These are phyloP conservation scores for Semaprochilodus insignis DNA, from an alignment of 2,797 vertebrate genomes.

Conservation along the genomic window DNA sequence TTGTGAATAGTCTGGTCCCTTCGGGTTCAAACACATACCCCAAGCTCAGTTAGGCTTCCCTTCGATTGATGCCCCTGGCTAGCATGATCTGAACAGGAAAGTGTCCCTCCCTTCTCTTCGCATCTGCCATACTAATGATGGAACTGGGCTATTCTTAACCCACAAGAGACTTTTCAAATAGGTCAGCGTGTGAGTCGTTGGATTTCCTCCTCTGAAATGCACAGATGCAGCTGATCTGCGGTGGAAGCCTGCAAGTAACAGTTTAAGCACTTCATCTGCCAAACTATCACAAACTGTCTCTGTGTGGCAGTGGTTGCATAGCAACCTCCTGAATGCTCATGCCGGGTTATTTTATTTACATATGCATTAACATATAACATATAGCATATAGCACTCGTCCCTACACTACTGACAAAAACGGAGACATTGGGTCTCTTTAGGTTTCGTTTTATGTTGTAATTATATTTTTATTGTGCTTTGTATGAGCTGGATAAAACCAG, in stretches of 20 bases:
- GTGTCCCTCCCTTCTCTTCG: background rate
- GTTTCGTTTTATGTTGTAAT: slow-evolving; percentile 8
- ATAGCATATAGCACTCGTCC: background rate
- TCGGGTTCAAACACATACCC: background rate
- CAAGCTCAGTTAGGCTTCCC: background rate
- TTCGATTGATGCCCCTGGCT: background rate
- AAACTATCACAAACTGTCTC: slow-evolving; percentile 55
- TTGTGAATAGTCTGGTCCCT: background rate
- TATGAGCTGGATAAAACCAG: background rate
- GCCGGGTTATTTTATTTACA: slow-evolving; percentile 58
- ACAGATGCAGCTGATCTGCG: slow-evolving; percentile 48
- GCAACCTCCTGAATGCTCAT: slow-evolving; percentile 67
- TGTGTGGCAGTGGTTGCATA: slow-evolving; percentile 68
- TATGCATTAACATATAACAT: slow-evolving; percentile 50
- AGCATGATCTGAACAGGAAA: slow-evolving; percentile 36
- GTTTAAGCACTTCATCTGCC: slow-evolving; percentile 47
- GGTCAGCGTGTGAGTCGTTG: slow-evolving; percentile 15
- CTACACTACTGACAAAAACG: slow-evolving; percentile 12
- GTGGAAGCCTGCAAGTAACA: slow-evolving; percentile 40
- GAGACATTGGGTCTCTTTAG: background rate
- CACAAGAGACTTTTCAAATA: slow-evolving; percentile 35
- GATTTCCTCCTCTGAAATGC: slow-evolving; percentile 36
- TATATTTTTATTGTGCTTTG: background rate
- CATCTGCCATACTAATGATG: slow-evolving; percentile 26
- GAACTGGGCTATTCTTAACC: slow-evolving; percentile 42